A percentile compares a stretch with the other conserved stretches of the same genome.
Evolutionary conservation across 2,797 vertebrate species (phyloP).

Genomic region (Oophaga sylvatica): DNA sequence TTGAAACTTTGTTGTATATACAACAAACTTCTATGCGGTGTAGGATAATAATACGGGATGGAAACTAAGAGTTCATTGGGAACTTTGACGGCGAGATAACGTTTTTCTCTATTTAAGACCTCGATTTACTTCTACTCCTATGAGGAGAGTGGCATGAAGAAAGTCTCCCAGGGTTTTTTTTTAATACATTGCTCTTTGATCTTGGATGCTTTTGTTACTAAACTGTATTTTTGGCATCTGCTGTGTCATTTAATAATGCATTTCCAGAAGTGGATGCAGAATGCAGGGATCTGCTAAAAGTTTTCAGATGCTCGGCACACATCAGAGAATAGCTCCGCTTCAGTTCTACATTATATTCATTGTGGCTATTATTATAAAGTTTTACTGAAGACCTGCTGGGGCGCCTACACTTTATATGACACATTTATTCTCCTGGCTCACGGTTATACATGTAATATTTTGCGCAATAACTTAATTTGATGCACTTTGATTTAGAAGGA

Average conservation of each 20-base stretch:
- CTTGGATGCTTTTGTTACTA: constrained; percentile 24
- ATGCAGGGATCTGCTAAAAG: constrained; percentile 50
- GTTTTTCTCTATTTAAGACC: not conserved
- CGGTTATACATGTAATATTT: not conserved
- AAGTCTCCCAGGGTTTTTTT: not conserved
- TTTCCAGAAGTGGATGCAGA: constrained; percentile 65
- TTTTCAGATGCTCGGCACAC: not conserved
- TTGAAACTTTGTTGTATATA: not conserved
- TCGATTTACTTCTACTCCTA: constrained; percentile 12
- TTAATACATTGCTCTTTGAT: constrained; percentile 9
- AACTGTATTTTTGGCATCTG: constrained; percentile 3
- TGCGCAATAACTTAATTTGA: not conserved
- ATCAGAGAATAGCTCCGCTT: constrained; percentile 5
- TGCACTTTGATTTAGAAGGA: not conserved
- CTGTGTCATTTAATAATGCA: constrained; percentile 3
- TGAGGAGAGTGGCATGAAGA: constrained; percentile 12
- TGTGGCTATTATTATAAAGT: not conserved
- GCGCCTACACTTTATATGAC: not conserved
- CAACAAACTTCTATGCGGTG: too few relatives aligned
- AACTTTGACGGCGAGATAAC: not conserved
- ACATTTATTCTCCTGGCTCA: not conserved
- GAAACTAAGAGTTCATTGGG: not conserved
- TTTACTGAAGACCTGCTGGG: not conserved
- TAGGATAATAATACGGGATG: not conserved
- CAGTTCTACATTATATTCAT: not conserved